Evolutionary conservation across 2,113 vertebrate genomes (phyloP).

Genomic region (Emydura subglobosa): DNA sequence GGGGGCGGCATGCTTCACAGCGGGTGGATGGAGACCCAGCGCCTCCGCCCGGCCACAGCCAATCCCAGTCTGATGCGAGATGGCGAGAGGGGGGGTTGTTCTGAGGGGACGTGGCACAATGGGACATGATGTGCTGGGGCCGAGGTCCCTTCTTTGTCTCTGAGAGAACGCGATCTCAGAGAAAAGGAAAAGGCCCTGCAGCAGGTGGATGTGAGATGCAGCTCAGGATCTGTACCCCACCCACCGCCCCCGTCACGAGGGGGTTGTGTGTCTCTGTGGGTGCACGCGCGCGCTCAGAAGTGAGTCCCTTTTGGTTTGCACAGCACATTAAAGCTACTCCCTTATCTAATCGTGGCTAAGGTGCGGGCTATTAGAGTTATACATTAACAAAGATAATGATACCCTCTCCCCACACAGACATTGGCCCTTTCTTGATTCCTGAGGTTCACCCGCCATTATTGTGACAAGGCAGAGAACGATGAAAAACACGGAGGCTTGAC

Average conservation of each 20-base stretch:
- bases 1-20: background rate
- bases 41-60: background rate
- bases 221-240: background rate
- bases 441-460: background rate
- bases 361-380: conserved; percentile 77
- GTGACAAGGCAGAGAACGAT: background rate
- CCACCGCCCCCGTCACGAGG: rapidly evolving
- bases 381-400: conserved; percentile 72
- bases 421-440: background rate
- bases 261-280: background rate
- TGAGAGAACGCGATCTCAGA: background rate
- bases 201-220: background rate
- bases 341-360: conserved; percentile 73
- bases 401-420: conserved; percentile 49
- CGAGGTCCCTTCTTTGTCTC: background rate
- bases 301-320: conserved; percentile 48
- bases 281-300: conserved; percentile 10
- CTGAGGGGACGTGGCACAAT: background rate
- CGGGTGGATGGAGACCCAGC: background rate
- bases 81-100: background rate
- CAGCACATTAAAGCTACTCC: conserved; percentile 76
- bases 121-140: background rate
- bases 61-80: background rate
- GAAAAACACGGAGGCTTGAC: background rate
- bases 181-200: background rate